phyloP scores from a whole-genome alignment of 2,113 vertebrate genomes.

The Connochaetes taurinus region DNA sequence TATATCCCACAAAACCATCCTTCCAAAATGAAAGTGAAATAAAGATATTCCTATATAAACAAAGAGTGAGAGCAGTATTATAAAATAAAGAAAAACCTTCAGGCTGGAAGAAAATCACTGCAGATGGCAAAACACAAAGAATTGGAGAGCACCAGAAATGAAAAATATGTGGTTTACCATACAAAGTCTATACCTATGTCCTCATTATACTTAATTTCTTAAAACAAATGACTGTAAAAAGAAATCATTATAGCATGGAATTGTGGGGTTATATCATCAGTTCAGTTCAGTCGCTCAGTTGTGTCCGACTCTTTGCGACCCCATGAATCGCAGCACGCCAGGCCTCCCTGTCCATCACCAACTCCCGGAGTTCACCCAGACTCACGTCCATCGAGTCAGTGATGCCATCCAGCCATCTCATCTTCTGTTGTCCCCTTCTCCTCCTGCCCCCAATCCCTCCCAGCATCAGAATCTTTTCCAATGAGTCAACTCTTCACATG shows the following conservation, averaged over 20 bases:
- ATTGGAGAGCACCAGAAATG: not conserved
- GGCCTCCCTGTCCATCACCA: no score
- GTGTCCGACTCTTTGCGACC: rapidly evolving
- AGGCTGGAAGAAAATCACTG: not conserved
- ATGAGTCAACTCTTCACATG: no score
- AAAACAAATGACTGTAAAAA: not conserved
- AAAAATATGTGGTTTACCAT: not conserved
- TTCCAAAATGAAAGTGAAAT: not conserved
- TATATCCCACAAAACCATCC: not conserved
- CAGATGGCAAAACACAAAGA: not conserved
- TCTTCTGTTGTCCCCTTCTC: rapidly evolving
- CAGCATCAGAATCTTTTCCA: no score
- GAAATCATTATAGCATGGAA: not conserved
- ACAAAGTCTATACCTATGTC: not conserved
- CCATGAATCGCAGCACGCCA: no score
- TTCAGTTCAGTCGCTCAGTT: no score
- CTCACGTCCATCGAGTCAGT: no score
- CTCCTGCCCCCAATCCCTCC: no score
- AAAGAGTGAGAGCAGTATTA: not conserved
- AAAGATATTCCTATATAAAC: not conserved
- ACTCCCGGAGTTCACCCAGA: no score
- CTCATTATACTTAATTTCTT: not conserved
- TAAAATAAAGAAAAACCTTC: not conserved
- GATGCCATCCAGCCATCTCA: no score
- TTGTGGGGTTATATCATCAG: not conserved